Evolutionary conservation across 2,797 vertebrate species (phyloP).

Genomic region (Rhinichthys osculus): DNA sequence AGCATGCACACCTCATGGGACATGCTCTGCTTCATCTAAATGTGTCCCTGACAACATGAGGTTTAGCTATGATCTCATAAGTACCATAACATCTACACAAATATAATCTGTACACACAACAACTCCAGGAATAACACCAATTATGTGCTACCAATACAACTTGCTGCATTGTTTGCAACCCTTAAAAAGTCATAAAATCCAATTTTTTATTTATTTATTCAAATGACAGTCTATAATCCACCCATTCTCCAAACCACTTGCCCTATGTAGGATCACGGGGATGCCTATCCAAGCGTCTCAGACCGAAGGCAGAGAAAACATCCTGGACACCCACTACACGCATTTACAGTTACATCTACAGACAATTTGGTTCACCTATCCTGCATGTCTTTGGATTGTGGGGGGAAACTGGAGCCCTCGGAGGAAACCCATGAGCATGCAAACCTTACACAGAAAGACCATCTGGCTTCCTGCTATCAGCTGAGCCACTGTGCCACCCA

Average conservation of each 20-base stretch:
- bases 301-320: background rate
- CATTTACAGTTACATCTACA: background rate
- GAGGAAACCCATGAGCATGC: background rate
- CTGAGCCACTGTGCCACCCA: background rate
- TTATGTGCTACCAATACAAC: background rate
- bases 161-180: background rate
- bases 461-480: background rate
- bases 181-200: background rate
- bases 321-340: background rate
- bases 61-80: slow-evolving; percentile 15
- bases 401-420: background rate
- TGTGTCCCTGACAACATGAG: slow-evolving; percentile 8
- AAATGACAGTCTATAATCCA: background rate
- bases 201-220: too few species aligned
- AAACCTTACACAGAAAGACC: background rate
- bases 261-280: background rate
- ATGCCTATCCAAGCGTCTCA: background rate
- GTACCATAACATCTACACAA: slow-evolving; percentile 15
- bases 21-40: background rate
- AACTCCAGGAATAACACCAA: background rate
- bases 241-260: background rate
- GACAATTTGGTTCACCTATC: background rate
- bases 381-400: background rate
- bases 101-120: slow-evolving; percentile 5
- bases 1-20: background rate